Evolutionary conservation across 2,113 vertebrate species (phyloP).

Genomic region (Sapayoa aenigma): DNA sequence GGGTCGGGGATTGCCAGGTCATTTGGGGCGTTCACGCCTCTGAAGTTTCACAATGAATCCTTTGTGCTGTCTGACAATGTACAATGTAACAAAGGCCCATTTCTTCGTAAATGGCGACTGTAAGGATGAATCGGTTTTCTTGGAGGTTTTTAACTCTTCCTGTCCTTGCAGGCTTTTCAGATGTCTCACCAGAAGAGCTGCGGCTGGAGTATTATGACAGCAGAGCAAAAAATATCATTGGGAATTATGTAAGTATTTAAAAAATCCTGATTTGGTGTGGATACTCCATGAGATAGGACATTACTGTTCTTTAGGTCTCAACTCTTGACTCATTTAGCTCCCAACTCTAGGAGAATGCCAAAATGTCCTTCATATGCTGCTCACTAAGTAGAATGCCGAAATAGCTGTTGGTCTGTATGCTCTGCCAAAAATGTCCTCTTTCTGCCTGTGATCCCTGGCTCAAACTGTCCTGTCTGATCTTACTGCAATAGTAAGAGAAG

Average conservation of each 20-base stretch:
- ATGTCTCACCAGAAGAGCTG: constrained; percentile 88
- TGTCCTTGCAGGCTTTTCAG: constrained; percentile 80
- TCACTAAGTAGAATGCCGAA: background rate
- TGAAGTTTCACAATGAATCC: background rate
- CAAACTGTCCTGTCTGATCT: background rate
- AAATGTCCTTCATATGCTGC: background rate
- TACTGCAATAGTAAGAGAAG: background rate
- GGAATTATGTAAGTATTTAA: constrained; percentile 81
- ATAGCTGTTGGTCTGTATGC: background rate
- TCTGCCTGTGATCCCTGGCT: background rate
- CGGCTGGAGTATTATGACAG: constrained; percentile 81
- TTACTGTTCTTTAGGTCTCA: background rate
- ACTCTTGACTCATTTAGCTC: background rate
- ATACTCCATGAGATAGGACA: background rate
- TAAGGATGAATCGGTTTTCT: background rate
- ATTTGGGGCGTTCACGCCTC: background rate
- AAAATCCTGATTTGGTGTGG: background rate
- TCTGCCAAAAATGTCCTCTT: background rate
- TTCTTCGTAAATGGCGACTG: background rate
- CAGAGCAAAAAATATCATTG: constrained; percentile 74
- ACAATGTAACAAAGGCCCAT: background rate
- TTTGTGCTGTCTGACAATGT: background rate
- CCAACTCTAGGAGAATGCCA: background rate
- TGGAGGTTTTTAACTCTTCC: constrained; percentile 40
- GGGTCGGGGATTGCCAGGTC: background rate